Base-by-base conservation (phyloP, 2,113 vertebrate species). In the Paratilapia polleni region DNA sequence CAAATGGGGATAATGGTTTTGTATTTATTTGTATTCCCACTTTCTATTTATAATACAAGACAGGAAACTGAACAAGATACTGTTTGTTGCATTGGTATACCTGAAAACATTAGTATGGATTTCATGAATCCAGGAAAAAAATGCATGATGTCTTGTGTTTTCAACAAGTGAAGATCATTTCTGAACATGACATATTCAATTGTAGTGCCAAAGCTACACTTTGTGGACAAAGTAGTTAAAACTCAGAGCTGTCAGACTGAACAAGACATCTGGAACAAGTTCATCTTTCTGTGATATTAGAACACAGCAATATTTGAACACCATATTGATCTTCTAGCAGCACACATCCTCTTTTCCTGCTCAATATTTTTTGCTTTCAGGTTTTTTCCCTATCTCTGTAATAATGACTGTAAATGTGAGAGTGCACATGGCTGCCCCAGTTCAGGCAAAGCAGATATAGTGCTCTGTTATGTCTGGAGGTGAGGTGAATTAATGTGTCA, bases 401-500 rank as follows among this genome's bases (percentile, higher is more conserved):
- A n/a, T 86, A 59, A 56, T 6, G 36, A 36, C 68, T 34, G 57
- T 15, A 34, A 56, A 62, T 62, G 60, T 41, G 24, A 66, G 12
- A 17, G 31, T 38, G 36, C 41, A 74, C 2, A 4, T 61, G 68
- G 14, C 38, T 26, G 41, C 57, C 60, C 60, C 11, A 8, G 80
- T 83, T 87, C 77, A 87, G 82, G 38, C 59, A 56, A 77, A 88
- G 70, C 61, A 79, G 63, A 78, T 79, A 28, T 58, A n/a, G 68
- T 54, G 26, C n/a, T 75, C 66, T 87, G 78, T 68, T 86, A 81
- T 87, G 83, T 84, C 80, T 85, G 58, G 83, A 82, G 81, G 64
- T 87, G 79, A 87, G 59, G 58, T 82, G 77, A 92, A 90, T 90
- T 91, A 85, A 88, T 88, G 82, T 63, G 78, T 93, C 89, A 91